phyloP scores from a whole-genome alignment of 2,797 vertebrate species.

The Macropus fuliginosus region DNA sequence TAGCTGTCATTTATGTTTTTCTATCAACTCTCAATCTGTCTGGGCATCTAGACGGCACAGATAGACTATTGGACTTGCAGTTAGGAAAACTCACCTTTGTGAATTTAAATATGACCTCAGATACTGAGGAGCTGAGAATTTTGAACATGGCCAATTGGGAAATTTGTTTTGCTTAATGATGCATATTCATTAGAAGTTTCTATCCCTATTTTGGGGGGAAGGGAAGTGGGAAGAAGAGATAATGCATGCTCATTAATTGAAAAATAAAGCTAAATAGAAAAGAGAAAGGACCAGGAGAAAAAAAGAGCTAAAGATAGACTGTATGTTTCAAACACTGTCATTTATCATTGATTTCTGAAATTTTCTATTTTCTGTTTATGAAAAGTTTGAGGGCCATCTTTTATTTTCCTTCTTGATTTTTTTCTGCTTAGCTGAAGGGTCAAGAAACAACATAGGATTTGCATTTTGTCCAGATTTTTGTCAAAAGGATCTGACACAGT shows the following conservation, averaged over 20 bases:
- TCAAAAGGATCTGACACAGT: not conserved
- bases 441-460: not conserved
- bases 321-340: not conserved
- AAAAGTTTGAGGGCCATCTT: not conserved
- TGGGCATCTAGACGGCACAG: not conserved
- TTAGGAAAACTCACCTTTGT: not conserved
- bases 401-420: not conserved
- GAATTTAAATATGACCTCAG: not conserved
- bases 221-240: not conserved
- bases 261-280: not conserved
- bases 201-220: not conserved
- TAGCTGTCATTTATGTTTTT: not conserved
- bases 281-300: not conserved
- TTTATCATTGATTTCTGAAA: not conserved
- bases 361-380: not conserved
- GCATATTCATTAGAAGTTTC: not conserved
- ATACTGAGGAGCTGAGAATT: not conserved
- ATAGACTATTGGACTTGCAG: not conserved
- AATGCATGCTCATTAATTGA: not conserved
- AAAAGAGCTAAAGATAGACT: not conserved
- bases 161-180: not conserved
- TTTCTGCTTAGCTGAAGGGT: not conserved
- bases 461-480: not conserved
- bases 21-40: not conserved
- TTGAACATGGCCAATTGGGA: not conserved